A percentile compares a stretch with the other conserved stretches of the same genome.
Evolutionary conservation across 2,888 invertebrate species (phyloP).

Genomic region (Nemoura dubitans): DNA sequence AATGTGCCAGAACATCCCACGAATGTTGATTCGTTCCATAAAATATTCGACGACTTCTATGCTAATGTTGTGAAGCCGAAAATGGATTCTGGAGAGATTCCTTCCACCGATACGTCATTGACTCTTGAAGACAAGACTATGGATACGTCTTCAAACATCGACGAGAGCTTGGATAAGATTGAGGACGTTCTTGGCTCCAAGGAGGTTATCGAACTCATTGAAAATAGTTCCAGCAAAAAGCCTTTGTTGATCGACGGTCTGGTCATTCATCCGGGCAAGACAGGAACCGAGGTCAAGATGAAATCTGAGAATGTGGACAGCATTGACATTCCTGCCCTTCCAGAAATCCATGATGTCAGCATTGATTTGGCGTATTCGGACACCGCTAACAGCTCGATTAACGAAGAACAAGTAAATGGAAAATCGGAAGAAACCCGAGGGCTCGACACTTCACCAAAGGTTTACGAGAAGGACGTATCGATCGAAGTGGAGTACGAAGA

Average conservation of each 20-base stretch:
- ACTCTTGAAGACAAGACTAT: neutral
- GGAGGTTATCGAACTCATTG: neutral
- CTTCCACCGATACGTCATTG: neutral
- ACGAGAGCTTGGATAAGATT: neutral
- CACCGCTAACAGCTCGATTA: neutral
- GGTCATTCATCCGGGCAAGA: neutral
- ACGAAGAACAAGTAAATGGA: neutral
- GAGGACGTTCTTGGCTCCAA: neutral
- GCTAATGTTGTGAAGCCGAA: slow-evolving; percentile 17
- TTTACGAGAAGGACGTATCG: slow-evolving; percentile 1
- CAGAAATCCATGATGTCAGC: neutral
- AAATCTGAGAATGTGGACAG: neutral
- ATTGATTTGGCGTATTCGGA: neutral
- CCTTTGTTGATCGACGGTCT: neutral
- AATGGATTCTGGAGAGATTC: neutral
- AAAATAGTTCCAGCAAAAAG: neutral
- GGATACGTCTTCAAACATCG: no score
- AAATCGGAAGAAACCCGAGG: slow-evolving; percentile 1
- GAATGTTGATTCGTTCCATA: slow-evolving; percentile 23
- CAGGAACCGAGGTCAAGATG: neutral
- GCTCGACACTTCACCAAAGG: neutral
- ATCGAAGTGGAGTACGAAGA: neutral
- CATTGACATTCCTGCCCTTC: neutral
- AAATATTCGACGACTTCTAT: slow-evolving; percentile 32
- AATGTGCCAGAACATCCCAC: neutral